Base-by-base conservation (phyloP, 2,113 vertebrate genomes). In the Gavialis gangeticus region DNA sequence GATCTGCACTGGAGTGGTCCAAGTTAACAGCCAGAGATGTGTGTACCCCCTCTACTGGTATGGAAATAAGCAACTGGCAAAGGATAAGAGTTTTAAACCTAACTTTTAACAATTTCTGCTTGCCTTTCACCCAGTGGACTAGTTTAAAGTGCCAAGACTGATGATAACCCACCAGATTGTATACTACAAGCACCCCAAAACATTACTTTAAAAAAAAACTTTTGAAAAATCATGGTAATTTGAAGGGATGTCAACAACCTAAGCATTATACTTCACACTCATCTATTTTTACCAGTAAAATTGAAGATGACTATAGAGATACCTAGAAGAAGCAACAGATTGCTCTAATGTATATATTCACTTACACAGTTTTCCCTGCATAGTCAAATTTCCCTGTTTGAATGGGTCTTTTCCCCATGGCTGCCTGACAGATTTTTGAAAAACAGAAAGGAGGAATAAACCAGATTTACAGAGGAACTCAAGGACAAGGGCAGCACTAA, bases 21-120 rank as follows among this genome's bases (percentile, higher is more conserved):
- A 11, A 63, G 56, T 82, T 88, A 60, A 15, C 75, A 87, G 82
- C 79, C 84, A 85, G 76, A 46, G 37, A 73, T 66, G 57, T 1
- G 46, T 8, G 21, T 3, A 64, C 62, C 57, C 15, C 54, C 63
- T 89, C 80, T 28, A 16, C 6, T 28, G 82, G 85, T 30, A n/a
- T 54, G n/a, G 63, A 84, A 69, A 75, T 87, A 87, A 88, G 54
- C n/a, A 8, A 28, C 30, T 6, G 79, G 67, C 90, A 87, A 94
- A 83, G 59, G 84, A 75, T 57, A 89, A 80, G 86, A 19, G 30
- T 73, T 81, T 54, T 12, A 4, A 14, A 77, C 58, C 15, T 55
- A 91, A 78, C 25, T 27, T 57, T 34, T 59, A 58, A 58, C 19
- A 64, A 88, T 59, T 64, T 83, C 73, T 94, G 89, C 82, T 77